Evolutionary conservation across 92 coral and sea anemone species (phyloP).

Genomic region (Porites divaricata): DNA sequence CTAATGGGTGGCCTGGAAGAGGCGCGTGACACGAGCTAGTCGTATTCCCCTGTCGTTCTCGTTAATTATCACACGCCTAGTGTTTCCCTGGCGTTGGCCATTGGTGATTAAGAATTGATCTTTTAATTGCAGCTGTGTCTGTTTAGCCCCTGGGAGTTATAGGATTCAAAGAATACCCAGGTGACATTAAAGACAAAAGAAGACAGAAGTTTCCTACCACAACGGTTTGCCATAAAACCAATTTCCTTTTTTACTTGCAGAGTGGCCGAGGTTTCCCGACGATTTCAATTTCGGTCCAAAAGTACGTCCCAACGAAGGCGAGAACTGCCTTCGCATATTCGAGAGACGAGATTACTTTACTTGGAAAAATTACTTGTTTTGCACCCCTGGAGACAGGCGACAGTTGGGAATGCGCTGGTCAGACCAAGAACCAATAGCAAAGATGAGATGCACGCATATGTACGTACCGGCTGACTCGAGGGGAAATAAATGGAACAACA

Average conservation of each 20-base stretch:
- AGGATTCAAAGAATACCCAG: too few species aligned
- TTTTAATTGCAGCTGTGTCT: too few species aligned
- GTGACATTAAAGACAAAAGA: too few species aligned
- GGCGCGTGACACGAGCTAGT: neutral
- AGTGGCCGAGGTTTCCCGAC: conserved; percentile 89
- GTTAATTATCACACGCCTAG: too few species aligned
- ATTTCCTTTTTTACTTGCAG: conserved; percentile 55
- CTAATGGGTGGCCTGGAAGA: neutral
- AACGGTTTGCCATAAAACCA: neutral
- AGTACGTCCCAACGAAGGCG: conserved; percentile 55
- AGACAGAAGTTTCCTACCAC: neutral
- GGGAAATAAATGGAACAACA: conserved; percentile 73
- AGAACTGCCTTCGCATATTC: conserved; percentile 75
- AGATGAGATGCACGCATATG: conserved; percentile 79
- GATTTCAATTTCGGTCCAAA: conserved; percentile 80
- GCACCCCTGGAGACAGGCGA: conserved; percentile 83
- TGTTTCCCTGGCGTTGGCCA: too few species aligned
- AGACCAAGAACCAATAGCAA: conserved; percentile 55
- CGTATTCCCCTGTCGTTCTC: neutral
- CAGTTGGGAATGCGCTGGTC: conserved; percentile 85
- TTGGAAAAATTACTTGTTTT: conserved; percentile 79
- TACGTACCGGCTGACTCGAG: conserved; percentile 71
- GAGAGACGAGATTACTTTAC: conserved; percentile 71
- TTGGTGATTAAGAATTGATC: too few species aligned
- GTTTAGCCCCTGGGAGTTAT: too few species aligned